Base-by-base conservation (phyloP, 2,888 invertebrate genomes). In the Chalcosyrphus nemorum region DNA sequence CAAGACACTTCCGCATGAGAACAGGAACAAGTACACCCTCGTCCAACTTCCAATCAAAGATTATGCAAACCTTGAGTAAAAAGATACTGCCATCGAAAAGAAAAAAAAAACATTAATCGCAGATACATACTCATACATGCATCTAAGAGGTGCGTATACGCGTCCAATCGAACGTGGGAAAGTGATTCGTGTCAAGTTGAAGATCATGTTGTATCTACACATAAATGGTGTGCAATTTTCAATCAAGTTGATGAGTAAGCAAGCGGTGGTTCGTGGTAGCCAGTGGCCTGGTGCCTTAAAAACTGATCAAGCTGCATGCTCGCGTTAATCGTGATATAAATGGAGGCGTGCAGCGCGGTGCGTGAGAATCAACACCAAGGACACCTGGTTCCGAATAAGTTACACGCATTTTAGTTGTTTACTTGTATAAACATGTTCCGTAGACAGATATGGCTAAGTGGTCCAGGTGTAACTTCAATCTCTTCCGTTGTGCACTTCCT, bases 401-500 rank as follows among this genome's bases (percentile, higher is more conserved):
- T 59, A 68, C 72, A 54, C 45, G 43, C 72, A 59, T 80, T 80
- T 38, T 66, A 47, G 41, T 63, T 54, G 38, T 17, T 38, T 17
- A 50, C 13, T 43, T 56, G 6, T 24, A 17, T 41, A 35, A 65
- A 76, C 70, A 17, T 0, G 56, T 70, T 75, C 70, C 35, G 7
- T 13, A 7, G n/a, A 61, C 47, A 47, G 56, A 29, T 81, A 65
- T 59, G 57, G 50, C 29, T 50, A 41, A 81, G n/a, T 56, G 32
- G 66, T 66, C 61, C 61, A 66, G 21, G 47, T 77, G 24, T 47
- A 45, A 38, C 32, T 41, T 24, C 27, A 17, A 45, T 50, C 32
- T 59, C 52, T 77, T 81, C 77, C 71, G 65, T 19, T 43, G 24
- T n/a, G 7, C 15, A 63, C 59, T 81, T 81, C 77, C 76, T 81